Evolutionary conservation across 1,140 invertebrate species (phyloP).

Genomic region (Belonocnema kinseyi): DNA sequence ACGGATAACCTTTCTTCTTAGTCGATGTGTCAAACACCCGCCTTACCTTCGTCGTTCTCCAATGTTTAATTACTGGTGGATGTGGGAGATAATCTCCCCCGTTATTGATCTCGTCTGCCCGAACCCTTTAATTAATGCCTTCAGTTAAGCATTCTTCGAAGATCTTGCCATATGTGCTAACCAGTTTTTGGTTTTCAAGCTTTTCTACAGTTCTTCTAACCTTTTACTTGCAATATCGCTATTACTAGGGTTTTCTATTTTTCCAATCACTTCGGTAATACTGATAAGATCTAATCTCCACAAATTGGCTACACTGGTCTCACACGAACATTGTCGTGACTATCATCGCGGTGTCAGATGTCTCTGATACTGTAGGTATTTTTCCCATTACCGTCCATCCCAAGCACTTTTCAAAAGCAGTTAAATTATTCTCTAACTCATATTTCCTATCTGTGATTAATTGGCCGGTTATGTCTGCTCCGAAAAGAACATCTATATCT

Average conservation of each 20-base stretch:
- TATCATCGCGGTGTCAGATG: too few relatives aligned
- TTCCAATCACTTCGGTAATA: conserved; percentile 37
- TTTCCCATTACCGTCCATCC: too few relatives aligned
- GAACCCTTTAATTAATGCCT: conserved; percentile 49
- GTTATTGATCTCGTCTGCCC: not conserved
- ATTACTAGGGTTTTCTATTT: conserved; percentile 53
- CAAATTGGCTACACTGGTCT: too few relatives aligned
- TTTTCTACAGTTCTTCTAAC: conserved; percentile 47
- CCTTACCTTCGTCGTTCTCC: conserved; percentile 40
- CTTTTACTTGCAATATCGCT: conserved; percentile 43
- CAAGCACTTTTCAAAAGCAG: too few relatives aligned
- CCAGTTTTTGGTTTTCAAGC: conserved; percentile 45
- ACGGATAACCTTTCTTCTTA: conserved; percentile 11
- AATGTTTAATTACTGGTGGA: conserved; percentile 45
- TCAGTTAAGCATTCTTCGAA: conserved; percentile 36
- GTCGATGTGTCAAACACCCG: conserved; percentile 40
- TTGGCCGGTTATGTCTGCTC: conserved; percentile 48
- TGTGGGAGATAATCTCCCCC: conserved; percentile 43
- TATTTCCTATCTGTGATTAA: not conserved
- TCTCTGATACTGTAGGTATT: too few relatives aligned
- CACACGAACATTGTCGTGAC: too few relatives aligned
- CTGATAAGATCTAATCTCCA: too few relatives aligned
- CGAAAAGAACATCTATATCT: not conserved
- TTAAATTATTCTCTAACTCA: too few relatives aligned
- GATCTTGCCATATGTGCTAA: conserved; percentile 59